Percentiles rank a stretch among this genome's conserved stretches.
Conservation (phyloP, 2,888 invertebrate species). For the Micropterix aruncella region DNA sequence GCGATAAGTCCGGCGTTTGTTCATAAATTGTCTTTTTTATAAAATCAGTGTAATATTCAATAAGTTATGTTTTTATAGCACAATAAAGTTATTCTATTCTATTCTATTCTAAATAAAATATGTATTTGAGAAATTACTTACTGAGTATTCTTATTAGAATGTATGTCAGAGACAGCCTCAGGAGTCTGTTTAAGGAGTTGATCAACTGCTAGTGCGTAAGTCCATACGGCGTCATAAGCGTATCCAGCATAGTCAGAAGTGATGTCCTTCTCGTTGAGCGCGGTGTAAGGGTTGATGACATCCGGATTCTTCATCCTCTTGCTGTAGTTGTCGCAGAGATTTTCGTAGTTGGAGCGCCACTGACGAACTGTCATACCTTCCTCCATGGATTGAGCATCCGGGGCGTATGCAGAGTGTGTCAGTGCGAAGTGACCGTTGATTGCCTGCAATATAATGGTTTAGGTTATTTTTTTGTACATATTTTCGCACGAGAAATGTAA, state of each 20-base stretch:
- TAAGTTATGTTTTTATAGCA: no score
- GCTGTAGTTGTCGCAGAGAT: conserved; percentile 13
- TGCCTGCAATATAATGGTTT: conserved; percentile 26
- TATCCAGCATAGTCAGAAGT: conserved; percentile 56
- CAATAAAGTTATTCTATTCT: no score
- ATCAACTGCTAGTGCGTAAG: conserved; percentile 57
- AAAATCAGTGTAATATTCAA: no score
- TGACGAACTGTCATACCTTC: conserved; percentile 47
- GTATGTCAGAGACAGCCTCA: conserved; percentile 37
- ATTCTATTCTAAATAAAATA: conserved; percentile 1
- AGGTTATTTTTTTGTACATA: no score
- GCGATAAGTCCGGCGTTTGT: no score
- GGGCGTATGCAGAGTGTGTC: conserved; percentile 51
- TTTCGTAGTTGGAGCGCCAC: conserved; percentile 40
- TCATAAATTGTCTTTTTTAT: no score
- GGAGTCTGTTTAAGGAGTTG: conserved; percentile 45
- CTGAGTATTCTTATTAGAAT: conserved; percentile 34
- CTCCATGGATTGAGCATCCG: conserved; percentile 43
- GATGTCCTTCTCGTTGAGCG: conserved; percentile 12
- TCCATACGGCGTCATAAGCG: conserved; percentile 75
- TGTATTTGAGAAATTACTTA: conserved; percentile 17
- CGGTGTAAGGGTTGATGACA: conserved; percentile 7
- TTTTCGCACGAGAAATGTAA: no score
- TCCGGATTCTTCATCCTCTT: neutral
- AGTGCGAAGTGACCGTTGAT: conserved; percentile 60